Conservation (phyloP, 2,113 vertebrate genomes). For the Marmota flaviventris region DNA sequence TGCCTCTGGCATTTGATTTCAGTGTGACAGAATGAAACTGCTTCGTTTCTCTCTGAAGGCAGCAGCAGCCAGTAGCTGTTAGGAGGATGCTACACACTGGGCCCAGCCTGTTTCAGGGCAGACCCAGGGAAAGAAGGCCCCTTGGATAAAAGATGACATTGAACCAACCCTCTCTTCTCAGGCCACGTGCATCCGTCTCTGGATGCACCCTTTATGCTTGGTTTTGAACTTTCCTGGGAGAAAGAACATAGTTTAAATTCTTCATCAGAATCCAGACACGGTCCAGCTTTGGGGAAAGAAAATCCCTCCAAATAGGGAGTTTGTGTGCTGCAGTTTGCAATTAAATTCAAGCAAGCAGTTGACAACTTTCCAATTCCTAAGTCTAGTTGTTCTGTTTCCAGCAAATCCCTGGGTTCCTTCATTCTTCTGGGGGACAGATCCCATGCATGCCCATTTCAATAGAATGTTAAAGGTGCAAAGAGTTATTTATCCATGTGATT, state of each 20-base stretch:
- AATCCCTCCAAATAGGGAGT: background rate
- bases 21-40: conserved; percentile 80
- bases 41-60: conserved; percentile 68
- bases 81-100: conserved; percentile 8
- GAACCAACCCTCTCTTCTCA: background rate
- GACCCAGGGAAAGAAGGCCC: background rate
- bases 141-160: background rate
- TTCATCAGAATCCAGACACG: background rate
- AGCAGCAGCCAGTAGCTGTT: conserved; percentile 40
- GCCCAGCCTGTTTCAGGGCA: background rate
- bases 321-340: background rate
- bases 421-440: background rate
- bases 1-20: conserved; percentile 80
- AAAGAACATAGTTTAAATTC: background rate
- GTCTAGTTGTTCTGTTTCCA: background rate
- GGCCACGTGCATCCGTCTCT: background rate
- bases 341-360: background rate
- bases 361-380: background rate
- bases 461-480: background rate
- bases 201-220: background rate
- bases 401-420: background rate
- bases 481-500: background rate
- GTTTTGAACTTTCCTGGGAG: background rate
- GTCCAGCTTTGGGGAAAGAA: background rate
- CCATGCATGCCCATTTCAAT: background rate